Percentiles rank a stretch among this genome's conserved stretches.
These are phyloP conservation scores for Drosophila cognata DNA, from an alignment of 2,888 invertebrate genomes.

Conservation along the genomic window DNA sequence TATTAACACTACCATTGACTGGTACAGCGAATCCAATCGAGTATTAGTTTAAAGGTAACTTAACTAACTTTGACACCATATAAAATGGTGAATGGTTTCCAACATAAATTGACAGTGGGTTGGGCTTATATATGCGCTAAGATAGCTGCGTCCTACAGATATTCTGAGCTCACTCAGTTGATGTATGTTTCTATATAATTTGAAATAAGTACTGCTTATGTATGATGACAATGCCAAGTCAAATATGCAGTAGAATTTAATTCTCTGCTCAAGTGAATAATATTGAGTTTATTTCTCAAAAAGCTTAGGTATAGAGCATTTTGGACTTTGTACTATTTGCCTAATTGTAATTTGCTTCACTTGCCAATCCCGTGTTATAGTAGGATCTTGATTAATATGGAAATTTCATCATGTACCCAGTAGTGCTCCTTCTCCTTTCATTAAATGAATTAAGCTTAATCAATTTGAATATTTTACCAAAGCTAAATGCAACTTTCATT, in stretches of 20 bases:
- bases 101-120: background rate
- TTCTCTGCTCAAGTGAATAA: background rate
- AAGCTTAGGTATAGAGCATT: background rate
- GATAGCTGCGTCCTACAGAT: background rate
- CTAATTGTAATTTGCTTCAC: background rate
- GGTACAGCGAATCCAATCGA: no score
- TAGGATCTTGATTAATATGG: background rate
- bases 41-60: no score
- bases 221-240: background rate
- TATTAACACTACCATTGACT: no score
- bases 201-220: background rate
- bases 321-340: background rate
- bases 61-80: background rate
- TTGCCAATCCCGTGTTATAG: background rate
- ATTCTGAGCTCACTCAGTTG: background rate
- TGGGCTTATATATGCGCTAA: background rate
- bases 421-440: background rate
- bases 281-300: background rate
- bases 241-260: background rate
- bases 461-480: slow-evolving; percentile 6
- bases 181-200: background rate
- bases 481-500: slow-evolving; percentile 8
- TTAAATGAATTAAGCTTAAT: background rate
- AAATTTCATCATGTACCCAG: background rate
- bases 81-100: background rate